phyloP scores from a whole-genome alignment of 1,140 invertebrate genomes.

The Acyrthosiphon pisum region DNA sequence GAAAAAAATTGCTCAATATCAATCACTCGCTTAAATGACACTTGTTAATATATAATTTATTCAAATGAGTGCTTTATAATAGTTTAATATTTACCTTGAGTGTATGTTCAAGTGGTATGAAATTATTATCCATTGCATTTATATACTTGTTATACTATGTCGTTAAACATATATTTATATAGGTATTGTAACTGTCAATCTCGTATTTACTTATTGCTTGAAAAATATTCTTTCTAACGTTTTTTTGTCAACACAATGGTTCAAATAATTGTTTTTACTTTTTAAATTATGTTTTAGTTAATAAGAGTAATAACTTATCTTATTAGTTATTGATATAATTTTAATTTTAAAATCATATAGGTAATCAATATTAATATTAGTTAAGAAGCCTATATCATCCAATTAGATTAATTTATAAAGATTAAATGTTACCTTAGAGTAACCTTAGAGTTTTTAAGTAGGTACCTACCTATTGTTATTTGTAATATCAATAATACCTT shows the following conservation, averaged over 20 bases:
- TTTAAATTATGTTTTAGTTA: neutral
- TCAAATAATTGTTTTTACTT: neutral
- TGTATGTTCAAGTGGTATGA: neutral
- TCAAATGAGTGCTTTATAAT: slow-evolving; percentile 4
- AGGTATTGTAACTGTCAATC: neutral
- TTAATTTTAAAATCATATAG: neutral
- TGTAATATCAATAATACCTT: neutral
- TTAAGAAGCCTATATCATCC: neutral
- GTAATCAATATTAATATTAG: neutral
- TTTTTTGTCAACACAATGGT: neutral
- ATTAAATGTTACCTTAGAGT: no score
- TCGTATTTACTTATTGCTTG: neutral
- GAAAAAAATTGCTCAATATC: neutral
- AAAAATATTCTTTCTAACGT: neutral
- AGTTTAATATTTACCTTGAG: neutral
- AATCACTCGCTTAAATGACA: neutral
- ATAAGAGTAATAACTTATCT: neutral
- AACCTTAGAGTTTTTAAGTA: no score
- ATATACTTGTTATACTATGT: neutral
- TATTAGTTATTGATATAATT: neutral
- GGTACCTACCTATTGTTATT: no score
- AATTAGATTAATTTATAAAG: neutral
- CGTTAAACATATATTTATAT: neutral
- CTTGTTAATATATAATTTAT: neutral
- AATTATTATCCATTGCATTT: neutral